Evolutionary conservation across 2,888 invertebrate genomes (phyloP).

Genomic region (Camptogramma bilineatum): DNA sequence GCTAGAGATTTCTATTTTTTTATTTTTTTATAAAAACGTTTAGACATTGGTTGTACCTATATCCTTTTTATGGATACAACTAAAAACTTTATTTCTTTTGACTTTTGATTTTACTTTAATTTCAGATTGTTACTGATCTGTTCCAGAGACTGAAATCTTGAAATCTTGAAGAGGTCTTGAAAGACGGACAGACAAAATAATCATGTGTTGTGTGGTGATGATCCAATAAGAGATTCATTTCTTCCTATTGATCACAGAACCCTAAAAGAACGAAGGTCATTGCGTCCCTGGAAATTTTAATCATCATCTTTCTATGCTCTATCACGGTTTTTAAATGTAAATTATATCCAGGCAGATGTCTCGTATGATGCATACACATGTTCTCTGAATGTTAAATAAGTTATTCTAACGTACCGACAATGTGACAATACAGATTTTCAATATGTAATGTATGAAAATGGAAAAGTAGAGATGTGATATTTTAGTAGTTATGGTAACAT

Average conservation of each 20-base stretch:
- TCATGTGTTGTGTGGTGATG: no score
- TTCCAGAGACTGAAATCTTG: no score
- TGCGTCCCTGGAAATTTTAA: constrained; percentile 41
- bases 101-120: no score
- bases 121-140: no score
- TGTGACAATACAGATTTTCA: constrained; percentile 30
- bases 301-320: constrained; percentile 51
- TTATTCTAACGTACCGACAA: constrained; percentile 42
- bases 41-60: no score
- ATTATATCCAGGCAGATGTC: constrained; percentile 46
- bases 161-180: no score
- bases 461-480: neutral
- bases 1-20: no score
- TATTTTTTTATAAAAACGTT: no score
- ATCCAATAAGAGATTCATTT: neutral
- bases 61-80: no score
- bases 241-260: neutral
- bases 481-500: no score
- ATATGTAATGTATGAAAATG: neutral
- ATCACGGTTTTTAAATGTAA: constrained; percentile 47
- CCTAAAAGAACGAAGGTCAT: constrained; percentile 8
- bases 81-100: no score
- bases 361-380: constrained; percentile 48
- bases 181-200: neutral
- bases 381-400: constrained; percentile 50